phyloP scores from a whole-genome alignment of 2,888 invertebrate species.

The Dicranocentrus wangi region DNA sequence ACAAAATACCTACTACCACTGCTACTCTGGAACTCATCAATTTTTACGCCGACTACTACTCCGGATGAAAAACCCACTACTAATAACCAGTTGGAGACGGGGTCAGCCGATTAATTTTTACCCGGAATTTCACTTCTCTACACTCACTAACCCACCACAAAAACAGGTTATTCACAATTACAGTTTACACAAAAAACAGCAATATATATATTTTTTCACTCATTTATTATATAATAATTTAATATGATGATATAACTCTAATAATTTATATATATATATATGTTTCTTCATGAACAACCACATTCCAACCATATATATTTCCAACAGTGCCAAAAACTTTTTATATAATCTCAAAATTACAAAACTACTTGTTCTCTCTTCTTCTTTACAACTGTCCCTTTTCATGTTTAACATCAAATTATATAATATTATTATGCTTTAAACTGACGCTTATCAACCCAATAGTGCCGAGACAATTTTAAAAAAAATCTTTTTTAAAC shows the following conservation, averaged over 20 bases:
- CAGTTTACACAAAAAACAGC: conserved; percentile 55
- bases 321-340: too few species aligned
- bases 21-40: conserved; percentile 37
- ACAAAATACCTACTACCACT: conserved; percentile 48
- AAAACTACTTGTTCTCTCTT: too few species aligned
- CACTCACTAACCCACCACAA: conserved; percentile 69
- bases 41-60: conserved; percentile 35
- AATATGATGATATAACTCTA: conserved; percentile 1
- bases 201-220: conserved; percentile 23
- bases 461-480: too few species aligned
- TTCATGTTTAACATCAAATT: too few species aligned
- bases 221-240: conserved; percentile 26
- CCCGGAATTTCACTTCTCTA: conserved; percentile 67
- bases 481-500: too few species aligned
- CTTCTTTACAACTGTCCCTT: too few species aligned
- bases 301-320: background rate
- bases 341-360: too few species aligned
- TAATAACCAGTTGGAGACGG: conserved; percentile 39
- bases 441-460: too few species aligned
- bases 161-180: conserved; percentile 66
- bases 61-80: conserved; percentile 51
- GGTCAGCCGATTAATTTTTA: conserved; percentile 65
- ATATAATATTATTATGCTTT: too few species aligned
- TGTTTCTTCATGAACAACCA: conserved; percentile 27
- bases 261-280: background rate